Evolutionary conservation across 2,888 invertebrate genomes (phyloP).

Genomic region (Pyrocoelia pectoralis): DNA sequence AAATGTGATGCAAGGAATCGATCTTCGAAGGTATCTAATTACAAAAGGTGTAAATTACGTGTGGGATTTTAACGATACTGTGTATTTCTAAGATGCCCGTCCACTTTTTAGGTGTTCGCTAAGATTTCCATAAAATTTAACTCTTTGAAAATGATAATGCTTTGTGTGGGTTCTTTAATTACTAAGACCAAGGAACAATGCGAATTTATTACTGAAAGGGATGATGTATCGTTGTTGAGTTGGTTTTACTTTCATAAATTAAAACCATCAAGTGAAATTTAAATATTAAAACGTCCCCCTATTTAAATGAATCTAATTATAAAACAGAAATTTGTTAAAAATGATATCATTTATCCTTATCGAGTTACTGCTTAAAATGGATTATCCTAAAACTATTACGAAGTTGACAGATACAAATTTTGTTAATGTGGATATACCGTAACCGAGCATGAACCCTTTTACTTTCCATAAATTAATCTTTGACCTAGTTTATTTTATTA

Average conservation of each 20-base stretch:
- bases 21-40: background rate
- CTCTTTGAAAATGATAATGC: constrained; percentile 18
- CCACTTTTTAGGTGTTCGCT: no score
- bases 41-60: no score
- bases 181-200: constrained; percentile 17
- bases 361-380: background rate
- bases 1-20: background rate
- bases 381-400: background rate
- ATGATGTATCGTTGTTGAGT: constrained; percentile 19
- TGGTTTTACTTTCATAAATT: constrained; percentile 15
- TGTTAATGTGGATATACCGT: background rate
- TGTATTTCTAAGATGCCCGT: no score
- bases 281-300: background rate
- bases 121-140: background rate
- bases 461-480: background rate
- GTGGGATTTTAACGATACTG: no score
- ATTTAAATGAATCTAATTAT: background rate
- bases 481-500: background rate
- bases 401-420: constrained; percentile 1
- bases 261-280: constrained; percentile 5
- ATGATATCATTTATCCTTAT: background rate
- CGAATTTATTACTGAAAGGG: constrained; percentile 25
- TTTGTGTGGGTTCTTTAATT: constrained; percentile 27
- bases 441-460: background rate
- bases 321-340: background rate